Evolutionary conservation across 1,140 invertebrate genomes (phyloP), one percentile per base, ranked within the genome.

Genomic region (Drosophila dunni): DNA sequence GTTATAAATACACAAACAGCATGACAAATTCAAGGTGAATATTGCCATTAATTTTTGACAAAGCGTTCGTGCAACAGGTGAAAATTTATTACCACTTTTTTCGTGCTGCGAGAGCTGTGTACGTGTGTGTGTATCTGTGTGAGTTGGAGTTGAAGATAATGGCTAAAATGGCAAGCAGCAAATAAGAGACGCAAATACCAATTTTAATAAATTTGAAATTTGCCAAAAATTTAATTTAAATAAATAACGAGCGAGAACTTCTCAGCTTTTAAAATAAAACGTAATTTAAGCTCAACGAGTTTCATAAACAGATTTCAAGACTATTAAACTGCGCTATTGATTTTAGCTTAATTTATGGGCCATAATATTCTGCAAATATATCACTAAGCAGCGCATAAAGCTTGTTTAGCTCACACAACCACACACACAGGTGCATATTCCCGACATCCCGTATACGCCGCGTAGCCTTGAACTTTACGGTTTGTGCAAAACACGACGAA

Each of bases 381-480:
- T n/a, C 11, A 13, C 13, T 4, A 10, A 38, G 36, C 1, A 42
- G 7, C 56, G 13, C 44, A 11, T 13, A 75, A 44, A 70, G 54
- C 42, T 67, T 83, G 74, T 20, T 20, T 20, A 20, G 51, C 66
- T 76, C 65, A 83, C 80, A 83, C 75, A 81, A 20, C 17, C 70
- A 84, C 24, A 29, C 24, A 29, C 24, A 29, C 6, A 29, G 4
- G 24, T 29, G 6, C 24, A 4, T 29, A 77, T 84, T 84, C 64
- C 66, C 73, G 50, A 53, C 67, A 78, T 64, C 71, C 29, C 65
- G 66, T 40, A 78, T 84, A 84, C 65, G 74, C 73, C 54, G 51
- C 61, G 77, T 77, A 65, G 60, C 83, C 83, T 86, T 86, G 83
- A 86, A 88, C 83, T 70, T 77, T 74, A 66, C 13, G 44, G 56